Evolutionary conservation across 2,113 vertebrate genomes (phyloP).

Genomic region (Nothocercus nigrocapillus): DNA sequence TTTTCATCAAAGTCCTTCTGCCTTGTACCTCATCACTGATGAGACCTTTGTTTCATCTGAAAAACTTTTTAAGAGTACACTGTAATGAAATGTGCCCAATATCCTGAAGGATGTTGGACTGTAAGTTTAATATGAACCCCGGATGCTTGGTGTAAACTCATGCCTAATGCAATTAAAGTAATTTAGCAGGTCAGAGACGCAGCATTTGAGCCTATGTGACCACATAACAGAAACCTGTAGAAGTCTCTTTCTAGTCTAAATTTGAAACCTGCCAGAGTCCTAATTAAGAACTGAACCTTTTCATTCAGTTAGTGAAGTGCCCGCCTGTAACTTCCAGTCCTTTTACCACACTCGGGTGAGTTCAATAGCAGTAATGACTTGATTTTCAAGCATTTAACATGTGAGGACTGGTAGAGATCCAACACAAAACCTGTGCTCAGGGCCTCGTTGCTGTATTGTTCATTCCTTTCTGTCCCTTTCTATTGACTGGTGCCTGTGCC

Average conservation of each 20-base stretch:
- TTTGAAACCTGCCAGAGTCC: background rate
- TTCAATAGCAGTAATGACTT: background rate
- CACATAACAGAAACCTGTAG: background rate
- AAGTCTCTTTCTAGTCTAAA: background rate
- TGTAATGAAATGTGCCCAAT: background rate
- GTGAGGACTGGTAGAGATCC: background rate
- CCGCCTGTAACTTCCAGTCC: background rate
- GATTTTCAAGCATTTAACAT: background rate
- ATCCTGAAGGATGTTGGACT: background rate
- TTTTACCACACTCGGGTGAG: background rate
- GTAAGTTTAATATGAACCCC: background rate
- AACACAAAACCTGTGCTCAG: background rate
- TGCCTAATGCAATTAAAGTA: background rate
- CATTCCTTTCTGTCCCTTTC: background rate
- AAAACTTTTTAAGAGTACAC: background rate
- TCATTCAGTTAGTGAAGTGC: background rate
- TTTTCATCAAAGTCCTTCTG: background rate
- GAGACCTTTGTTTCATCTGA: background rate
- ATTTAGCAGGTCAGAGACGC: background rate
- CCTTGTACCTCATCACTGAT: background rate
- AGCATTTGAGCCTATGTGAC: background rate
- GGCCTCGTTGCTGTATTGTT: background rate
- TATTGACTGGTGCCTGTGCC: background rate
- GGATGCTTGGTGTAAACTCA: background rate
- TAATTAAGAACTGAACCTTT: background rate